Base-by-base conservation (phyloP, 30 jellyfish, hydroid and myxozoan species). In the Sanderia malayensis region DNA sequence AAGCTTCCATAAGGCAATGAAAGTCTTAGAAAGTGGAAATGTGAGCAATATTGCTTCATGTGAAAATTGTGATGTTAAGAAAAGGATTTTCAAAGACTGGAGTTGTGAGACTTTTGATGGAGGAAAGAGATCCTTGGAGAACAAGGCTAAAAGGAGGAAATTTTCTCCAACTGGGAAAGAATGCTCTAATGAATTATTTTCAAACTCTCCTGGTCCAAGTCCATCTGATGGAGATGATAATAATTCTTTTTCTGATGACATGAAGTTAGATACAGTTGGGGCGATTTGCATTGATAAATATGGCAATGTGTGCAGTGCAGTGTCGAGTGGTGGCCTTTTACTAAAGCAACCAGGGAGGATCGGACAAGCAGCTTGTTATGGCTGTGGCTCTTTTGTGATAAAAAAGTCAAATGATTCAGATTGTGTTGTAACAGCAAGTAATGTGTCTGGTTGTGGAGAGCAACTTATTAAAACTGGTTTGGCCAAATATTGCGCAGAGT, bases 381-480 rank as follows among this genome's bases (percentile, higher is more conserved):
- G 97, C 30, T 64, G 94, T 63, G 95, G 97, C 2, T 89, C 95
- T 46, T 89, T 88, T 76, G 77, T 64, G 34, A 46, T 86, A 2
- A 77, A 46, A 23, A 20, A 23, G 13, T 30, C 32, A 21, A 4
- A 26, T 1, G 74, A 67, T 10, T 3, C 49, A 11, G 61, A 27
- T 8, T 47, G 23, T 20, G 44, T 32, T 10, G 44, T 62, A 46
- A 20, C 80, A 27, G 93, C 91, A 6, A 45, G 89, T 23, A 62
- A 89, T 70, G 67, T 87, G 20, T 78, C 97, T 0, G 97, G 97
- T 28, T 73, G 93, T 59, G 97, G 97, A 2, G 97, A 89, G 64
- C 88, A 74, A 13, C 44, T 89, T 33, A 61, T 83, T 45, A 73
- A 75, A 68, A 89, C 97, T 1, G 21, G 17, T 27, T 72, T 89